Conservation (phyloP, 1,140 invertebrate species). For the Drosophila eugracilis region DNA sequence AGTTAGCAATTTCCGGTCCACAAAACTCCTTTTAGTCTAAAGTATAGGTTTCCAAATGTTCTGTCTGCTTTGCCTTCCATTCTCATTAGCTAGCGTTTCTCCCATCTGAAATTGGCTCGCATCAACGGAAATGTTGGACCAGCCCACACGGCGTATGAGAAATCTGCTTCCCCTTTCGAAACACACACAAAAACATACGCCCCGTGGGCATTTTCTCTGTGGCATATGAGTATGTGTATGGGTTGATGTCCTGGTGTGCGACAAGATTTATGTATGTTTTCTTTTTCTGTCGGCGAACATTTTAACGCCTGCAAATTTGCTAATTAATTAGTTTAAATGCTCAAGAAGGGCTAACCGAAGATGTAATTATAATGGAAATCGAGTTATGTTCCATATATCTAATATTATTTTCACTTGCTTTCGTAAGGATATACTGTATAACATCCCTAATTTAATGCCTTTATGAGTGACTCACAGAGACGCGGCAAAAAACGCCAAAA, state of each 20-base stretch:
- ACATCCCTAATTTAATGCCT: constrained; percentile 52
- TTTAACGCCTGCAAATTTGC: constrained; percentile 78
- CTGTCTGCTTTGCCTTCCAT: constrained; percentile 4
- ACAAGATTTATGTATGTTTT: constrained; percentile 78
- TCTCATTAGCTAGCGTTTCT: constrained; percentile 15
- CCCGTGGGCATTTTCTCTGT: constrained; percentile 53
- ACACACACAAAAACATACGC: constrained; percentile 27
- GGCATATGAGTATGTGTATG: constrained; percentile 5
- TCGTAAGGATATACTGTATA: not conserved
- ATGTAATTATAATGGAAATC: constrained; percentile 32
- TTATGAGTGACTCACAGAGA: constrained; percentile 47
- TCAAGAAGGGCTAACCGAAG: constrained; percentile 4
- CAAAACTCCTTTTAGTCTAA: not conserved
- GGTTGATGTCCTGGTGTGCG: constrained; percentile 57
- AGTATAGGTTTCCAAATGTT: not conserved
- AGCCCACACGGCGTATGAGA: constrained; percentile 65
- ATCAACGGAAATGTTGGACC: constrained; percentile 44
- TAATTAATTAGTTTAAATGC: constrained; percentile 79
- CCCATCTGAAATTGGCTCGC: constrained; percentile 10
- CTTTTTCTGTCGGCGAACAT: constrained; percentile 71
- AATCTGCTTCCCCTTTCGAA: constrained; percentile 53
- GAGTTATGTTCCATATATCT: constrained; percentile 13
- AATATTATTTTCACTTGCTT: constrained; percentile 27
- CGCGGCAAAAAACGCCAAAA: constrained; percentile 21
- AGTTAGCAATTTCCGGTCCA: no score